Evolutionary conservation across 2,113 vertebrate species (phyloP), one percentile per base, ranked within the genome.

Genomic region (Picathartes gymnocephalus): DNA sequence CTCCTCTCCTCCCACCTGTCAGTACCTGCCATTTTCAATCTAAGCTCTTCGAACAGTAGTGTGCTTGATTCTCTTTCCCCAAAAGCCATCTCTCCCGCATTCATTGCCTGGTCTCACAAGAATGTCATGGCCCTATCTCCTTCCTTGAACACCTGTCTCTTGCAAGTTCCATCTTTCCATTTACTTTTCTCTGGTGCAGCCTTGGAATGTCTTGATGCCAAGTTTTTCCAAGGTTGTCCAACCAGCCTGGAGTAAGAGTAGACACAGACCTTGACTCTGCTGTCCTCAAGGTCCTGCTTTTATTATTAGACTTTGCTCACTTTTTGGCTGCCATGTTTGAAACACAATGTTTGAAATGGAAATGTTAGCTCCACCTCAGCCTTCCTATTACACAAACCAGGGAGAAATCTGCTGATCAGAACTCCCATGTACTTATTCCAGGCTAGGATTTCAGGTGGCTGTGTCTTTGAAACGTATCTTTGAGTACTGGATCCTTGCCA

Each of bases 341-440:
- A 90, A 83, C 37, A 8, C 79, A 72, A 5, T 31, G 65, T 62
- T 72, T 62, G 65, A 93, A 74, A 88, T 18, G 1, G 13, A 86
- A 88, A 87, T 69, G 40, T 54, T 83, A 82, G 68, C 76, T 86
- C 28, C 48, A 68, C 56, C 51, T 87, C 64, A 70, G 80, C 81
- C 74, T 72, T 1, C 1, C 54, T 86, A 5, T 77, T 62, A 86
- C 82, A 90, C 28, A 71, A 74, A 77, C 44, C 21, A 44, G 79
- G 69, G 30, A 53, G 56, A 95, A 96, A 96, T 95, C 76, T 90
- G 94, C 86, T 92, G 93, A 95, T 86, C 64, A 94, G 54, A 94
- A 83, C 40, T 56, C n/a, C 71, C n/a, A 7, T 30, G 79, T 82
- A 57, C 82, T 82, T 93, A 28, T 44, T 9, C 22, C 0, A 1